Evolutionary conservation across 37 sponge, comb jelly and placozoan species (phyloP).

Genomic region (Beroe ovata): DNA sequence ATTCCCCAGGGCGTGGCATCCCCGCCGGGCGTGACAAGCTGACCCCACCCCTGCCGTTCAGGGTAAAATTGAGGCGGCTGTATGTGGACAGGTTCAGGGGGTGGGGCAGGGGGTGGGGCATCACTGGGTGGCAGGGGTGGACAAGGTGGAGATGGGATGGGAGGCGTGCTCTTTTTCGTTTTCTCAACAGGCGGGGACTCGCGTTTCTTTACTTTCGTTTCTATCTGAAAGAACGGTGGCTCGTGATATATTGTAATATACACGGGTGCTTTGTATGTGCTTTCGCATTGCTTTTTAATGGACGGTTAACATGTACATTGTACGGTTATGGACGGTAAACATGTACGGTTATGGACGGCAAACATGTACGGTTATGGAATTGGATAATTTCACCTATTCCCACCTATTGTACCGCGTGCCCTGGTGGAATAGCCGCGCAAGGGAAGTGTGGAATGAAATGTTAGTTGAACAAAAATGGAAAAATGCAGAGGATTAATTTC

Average conservation of each 20-base stretch:
- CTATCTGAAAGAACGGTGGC: neutral
- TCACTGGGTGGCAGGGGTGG: neutral
- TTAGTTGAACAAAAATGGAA: no score
- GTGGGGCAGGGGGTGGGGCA: slow-evolving; percentile 16
- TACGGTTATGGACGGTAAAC: no score
- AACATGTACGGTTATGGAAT: no score
- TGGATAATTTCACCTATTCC: no score
- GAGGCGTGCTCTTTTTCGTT: neutral
- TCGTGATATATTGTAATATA: no score
- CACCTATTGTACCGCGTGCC: no score
- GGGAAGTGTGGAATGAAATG: no score
- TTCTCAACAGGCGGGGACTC: neutral
- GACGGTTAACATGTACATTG: no score
- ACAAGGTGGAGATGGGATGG: neutral
- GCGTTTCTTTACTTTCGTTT: neutral
- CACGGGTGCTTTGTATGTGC: neutral
- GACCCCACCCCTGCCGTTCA: neutral
- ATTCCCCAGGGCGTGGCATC: neutral
- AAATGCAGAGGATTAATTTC: no score
- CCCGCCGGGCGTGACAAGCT: neutral
- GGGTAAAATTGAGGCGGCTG: neutral
- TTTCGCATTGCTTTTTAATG: no score
- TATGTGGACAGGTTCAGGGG: neutral
- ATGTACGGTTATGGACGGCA: no score
- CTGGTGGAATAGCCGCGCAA: no score